phyloP scores from a whole-genome alignment of 2,888 invertebrate genomes.

The Pollenia angustigena region DNA sequence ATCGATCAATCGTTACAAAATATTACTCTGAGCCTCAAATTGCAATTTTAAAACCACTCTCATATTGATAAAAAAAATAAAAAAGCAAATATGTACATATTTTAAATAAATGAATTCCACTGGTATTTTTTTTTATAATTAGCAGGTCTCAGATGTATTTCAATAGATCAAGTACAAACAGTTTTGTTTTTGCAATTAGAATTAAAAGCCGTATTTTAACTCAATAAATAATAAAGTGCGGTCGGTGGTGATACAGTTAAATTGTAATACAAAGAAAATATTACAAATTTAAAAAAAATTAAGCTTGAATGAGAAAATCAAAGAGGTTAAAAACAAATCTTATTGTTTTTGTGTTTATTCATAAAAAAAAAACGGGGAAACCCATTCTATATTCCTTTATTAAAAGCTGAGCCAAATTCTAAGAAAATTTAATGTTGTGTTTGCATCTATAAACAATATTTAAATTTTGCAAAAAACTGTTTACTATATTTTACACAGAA shows the following conservation, averaged over 20 bases:
- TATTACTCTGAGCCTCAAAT: not conserved
- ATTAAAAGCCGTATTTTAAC: constrained; percentile 60
- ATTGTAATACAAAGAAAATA: not conserved
- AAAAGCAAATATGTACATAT: constrained; percentile 6
- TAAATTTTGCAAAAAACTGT: constrained; percentile 4
- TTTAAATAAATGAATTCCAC: not conserved
- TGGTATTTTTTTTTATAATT: not conserved
- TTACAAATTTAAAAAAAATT: constrained; percentile 5
- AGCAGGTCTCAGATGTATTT: constrained; percentile 35
- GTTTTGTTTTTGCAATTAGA: constrained; percentile 57
- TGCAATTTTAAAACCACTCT: constrained; percentile 1
- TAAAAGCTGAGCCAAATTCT: constrained; percentile 18
- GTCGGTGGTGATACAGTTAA: not conserved
- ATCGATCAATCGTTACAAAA: not conserved
- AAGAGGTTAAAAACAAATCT: constrained; percentile 20
- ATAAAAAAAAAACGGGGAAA: constrained; percentile 20
- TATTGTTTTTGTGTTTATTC: not conserved
- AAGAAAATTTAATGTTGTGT: constrained; percentile 14
- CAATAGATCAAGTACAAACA: constrained; percentile 50
- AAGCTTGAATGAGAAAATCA: constrained; percentile 31
- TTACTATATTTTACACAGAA: constrained; percentile 29
- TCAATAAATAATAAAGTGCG: not conserved
- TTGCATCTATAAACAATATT: not conserved
- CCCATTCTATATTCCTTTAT: constrained; percentile 5
- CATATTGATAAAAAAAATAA: constrained; percentile 10